These are phyloP conservation scores for Paramacrobiotus metropolitanus DNA, from an alignment of 1,140 invertebrate genomes.

Conservation along the genomic window DNA sequence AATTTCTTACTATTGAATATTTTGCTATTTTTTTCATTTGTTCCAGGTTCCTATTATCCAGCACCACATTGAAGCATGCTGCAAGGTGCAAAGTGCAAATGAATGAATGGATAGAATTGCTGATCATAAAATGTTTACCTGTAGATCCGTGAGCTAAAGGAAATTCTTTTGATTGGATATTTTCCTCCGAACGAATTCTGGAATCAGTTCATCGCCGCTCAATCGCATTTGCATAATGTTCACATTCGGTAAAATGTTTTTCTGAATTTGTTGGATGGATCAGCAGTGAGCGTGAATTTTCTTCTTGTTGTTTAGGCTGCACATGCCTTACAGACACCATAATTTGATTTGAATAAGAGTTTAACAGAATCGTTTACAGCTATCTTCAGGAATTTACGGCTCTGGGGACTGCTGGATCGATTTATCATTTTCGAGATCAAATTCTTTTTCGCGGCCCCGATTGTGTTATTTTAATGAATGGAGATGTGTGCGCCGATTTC, in stretches of 20 bases:
- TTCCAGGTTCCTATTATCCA: constrained; percentile 50
- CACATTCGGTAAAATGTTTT: constrained; percentile 47
- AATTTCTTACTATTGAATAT: too few relatives aligned
- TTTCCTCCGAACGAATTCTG: constrained; percentile 52
- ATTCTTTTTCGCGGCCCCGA: constrained; percentile 65
- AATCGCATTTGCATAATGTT: constrained; percentile 53
- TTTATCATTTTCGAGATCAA: constrained; percentile 92
- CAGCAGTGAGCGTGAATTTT: too few relatives aligned
- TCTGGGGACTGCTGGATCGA: constrained; percentile 80
- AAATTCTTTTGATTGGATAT: constrained; percentile 81
- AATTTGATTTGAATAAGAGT: too few relatives aligned
- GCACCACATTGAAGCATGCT: constrained; percentile 87
- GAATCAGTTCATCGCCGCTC: constrained; percentile 53
- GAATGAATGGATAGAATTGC: background rate
- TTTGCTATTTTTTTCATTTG: background rate
- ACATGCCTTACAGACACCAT: too few relatives aligned
- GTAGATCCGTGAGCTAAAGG: constrained; percentile 39
- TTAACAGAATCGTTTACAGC: too few relatives aligned
- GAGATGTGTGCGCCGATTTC: constrained; percentile 93
- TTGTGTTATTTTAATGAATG: constrained; percentile 84
- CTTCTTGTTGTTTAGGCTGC: too few relatives aligned
- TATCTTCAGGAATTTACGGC: constrained; percentile 88
- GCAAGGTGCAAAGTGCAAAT: constrained; percentile 26
- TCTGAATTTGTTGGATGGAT: too few relatives aligned
- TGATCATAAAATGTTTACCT: constrained; percentile 8